A percentile compares a stretch with the other conserved stretches of the same genome.
Evolutionary conservation across 2,113 vertebrate genomes (phyloP).

Genomic region (Anguilla japonica): DNA sequence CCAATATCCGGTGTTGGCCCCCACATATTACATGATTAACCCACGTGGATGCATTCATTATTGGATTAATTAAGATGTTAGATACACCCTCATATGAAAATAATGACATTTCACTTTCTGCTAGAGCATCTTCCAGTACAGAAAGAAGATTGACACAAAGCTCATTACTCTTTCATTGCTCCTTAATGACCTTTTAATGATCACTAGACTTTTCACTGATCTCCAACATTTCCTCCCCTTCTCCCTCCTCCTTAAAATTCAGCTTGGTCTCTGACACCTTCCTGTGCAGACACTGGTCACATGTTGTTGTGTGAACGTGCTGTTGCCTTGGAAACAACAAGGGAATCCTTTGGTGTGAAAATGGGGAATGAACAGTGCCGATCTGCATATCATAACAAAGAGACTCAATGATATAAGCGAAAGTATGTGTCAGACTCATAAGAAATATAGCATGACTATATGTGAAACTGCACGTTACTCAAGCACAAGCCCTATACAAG

Average conservation of each 20-base stretch:
- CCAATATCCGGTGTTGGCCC: no score
- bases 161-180: not conserved
- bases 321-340: constrained; percentile 53
- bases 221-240: not conserved
- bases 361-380: not conserved
- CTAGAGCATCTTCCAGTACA: not conserved
- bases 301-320: constrained; percentile 27
- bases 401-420: not conserved
- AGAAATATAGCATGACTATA: not conserved
- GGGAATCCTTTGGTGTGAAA: constrained; percentile 27
- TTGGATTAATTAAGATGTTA: no score
- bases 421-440: not conserved
- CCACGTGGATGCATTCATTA: no score
- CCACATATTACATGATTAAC: no score
- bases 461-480: not conserved
- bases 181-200: not conserved
- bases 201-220: not conserved
- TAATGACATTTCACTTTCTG: not conserved
- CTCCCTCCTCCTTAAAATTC: not conserved
- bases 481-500: not conserved
- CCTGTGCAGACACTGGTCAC: constrained; percentile 35
- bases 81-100: no score
- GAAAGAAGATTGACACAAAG: not conserved
- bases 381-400: not conserved
- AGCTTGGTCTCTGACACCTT: constrained; percentile 6